Evolutionary conservation across 2,113 vertebrate genomes (phyloP).

Genomic region (Indicator maculatus): DNA sequence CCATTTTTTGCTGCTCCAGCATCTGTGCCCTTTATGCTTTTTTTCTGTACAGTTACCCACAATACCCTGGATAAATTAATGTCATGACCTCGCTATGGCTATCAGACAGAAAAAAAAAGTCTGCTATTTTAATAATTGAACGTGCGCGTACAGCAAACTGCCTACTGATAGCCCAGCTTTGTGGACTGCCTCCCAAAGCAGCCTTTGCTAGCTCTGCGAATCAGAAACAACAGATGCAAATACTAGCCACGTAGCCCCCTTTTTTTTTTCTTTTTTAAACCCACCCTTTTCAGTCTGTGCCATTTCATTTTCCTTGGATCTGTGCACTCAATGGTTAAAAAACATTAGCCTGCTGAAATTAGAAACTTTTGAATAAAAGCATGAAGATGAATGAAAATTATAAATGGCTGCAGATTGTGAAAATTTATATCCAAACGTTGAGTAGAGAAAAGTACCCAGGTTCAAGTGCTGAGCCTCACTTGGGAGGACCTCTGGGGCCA

Average conservation of each 20-base stretch:
- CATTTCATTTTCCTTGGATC: not conserved
- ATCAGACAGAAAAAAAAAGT: conserved; percentile 71
- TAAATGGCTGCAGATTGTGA: conserved; percentile 45
- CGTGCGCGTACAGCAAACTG: conserved; percentile 65
- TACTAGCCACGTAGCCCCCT: conserved; percentile 17
- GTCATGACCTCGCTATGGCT: conserved; percentile 72
- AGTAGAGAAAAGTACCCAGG: conserved; percentile 59
- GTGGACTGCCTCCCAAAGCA: conserved; percentile 48
- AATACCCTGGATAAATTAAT: conserved; percentile 78
- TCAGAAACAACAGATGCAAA: conserved; percentile 71
- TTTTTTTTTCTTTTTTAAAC: not conserved
- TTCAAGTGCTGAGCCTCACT: conserved; percentile 73
- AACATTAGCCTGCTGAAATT: conserved; percentile 11
- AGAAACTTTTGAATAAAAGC: conserved; percentile 38
- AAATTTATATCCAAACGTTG: conserved; percentile 49
- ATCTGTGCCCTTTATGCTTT: conserved; percentile 66
- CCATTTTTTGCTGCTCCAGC: conserved; percentile 68
- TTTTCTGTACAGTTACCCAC: conserved; percentile 72
- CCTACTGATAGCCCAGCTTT: conserved; percentile 59
- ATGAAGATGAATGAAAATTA: conserved; percentile 1
- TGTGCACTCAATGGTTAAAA: conserved; percentile 38
- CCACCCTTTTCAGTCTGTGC: conserved; percentile 7
- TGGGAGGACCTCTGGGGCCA: conserved; percentile 56
- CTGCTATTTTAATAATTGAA: conserved; percentile 78
- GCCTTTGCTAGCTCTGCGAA: conserved; percentile 45